A percentile compares a stretch with the other conserved stretches of the same genome.
These are phyloP conservation scores for Enteromius thamalakanensis DNA, from an alignment of 2,797 vertebrate genomes.

Conservation along the genomic window DNA sequence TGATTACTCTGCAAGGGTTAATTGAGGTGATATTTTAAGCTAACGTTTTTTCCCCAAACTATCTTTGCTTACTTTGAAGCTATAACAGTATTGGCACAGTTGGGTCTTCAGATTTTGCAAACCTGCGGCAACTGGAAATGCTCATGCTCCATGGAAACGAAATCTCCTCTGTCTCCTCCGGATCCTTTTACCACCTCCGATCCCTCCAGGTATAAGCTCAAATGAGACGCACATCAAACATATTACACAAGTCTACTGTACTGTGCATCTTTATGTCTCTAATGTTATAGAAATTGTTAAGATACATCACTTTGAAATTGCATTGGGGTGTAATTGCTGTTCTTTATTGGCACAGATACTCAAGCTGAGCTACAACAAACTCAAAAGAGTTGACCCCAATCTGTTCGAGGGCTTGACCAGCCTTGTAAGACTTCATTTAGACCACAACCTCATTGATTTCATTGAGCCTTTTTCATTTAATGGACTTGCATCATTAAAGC, in stretches of 20 bases:
- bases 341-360: constrained; percentile 70
- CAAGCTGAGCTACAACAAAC: constrained; percentile 85
- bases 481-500: constrained; percentile 78
- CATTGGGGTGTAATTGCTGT: background rate
- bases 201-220: constrained; percentile 76
- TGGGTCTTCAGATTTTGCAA: constrained; percentile 74
- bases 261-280: background rate
- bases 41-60: background rate
- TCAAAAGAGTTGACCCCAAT: constrained; percentile 69
- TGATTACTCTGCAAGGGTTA: constrained; percentile 1
- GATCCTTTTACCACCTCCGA: constrained; percentile 78
- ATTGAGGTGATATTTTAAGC: constrained; percentile 14
- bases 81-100: constrained; percentile 82
- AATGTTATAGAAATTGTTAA: background rate
- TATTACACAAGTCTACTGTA: background rate
- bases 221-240: background rate
- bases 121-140: constrained; percentile 79
- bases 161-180: constrained; percentile 72
- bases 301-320: background rate
- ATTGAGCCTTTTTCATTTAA: constrained; percentile 82
- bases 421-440: constrained; percentile 79
- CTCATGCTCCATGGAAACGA: constrained; percentile 85
- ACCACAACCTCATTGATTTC: constrained; percentile 80
- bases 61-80: constrained; percentile 59
- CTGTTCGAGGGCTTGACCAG: constrained; percentile 75